These are phyloP conservation scores for Hestina assimilis DNA, from an alignment of 1,140 invertebrate species.

Conservation along the genomic window DNA sequence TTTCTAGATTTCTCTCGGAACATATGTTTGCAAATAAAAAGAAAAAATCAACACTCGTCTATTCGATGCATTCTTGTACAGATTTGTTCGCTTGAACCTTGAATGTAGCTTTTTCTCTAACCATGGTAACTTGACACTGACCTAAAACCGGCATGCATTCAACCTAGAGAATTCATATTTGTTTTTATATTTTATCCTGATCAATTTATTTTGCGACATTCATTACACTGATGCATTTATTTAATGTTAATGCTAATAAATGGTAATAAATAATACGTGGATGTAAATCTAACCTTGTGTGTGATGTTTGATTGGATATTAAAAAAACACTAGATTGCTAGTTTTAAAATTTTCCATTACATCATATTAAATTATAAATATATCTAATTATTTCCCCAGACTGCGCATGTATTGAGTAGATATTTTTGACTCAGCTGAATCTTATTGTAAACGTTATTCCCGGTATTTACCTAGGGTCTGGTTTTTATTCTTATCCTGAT, in stretches of 20 bases:
- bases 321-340: too few relatives aligned
- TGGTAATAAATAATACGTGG: too few relatives aligned
- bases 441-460: too few relatives aligned
- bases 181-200: not conserved
- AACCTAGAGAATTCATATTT: slow-evolving; percentile 1
- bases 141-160: not conserved
- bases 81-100: not conserved
- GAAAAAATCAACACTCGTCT: not conserved
- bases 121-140: not conserved
- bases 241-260: not conserved
- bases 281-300: too few relatives aligned
- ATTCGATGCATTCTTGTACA: not conserved
- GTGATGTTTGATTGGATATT: too few relatives aligned
- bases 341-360: too few relatives aligned
- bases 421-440: too few relatives aligned
- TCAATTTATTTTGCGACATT: not conserved
- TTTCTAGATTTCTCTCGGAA: not conserved
- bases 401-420: too few relatives aligned
- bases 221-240: not conserved
- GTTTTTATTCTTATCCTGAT: too few relatives aligned
- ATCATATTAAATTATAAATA: too few relatives aligned
- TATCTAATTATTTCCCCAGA: too few relatives aligned
- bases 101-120: not conserved
- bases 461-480: too few relatives aligned
- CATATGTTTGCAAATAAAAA: not conserved